Conservation (phyloP, 2,888 invertebrate species). For the Meta bourneti region DNA sequence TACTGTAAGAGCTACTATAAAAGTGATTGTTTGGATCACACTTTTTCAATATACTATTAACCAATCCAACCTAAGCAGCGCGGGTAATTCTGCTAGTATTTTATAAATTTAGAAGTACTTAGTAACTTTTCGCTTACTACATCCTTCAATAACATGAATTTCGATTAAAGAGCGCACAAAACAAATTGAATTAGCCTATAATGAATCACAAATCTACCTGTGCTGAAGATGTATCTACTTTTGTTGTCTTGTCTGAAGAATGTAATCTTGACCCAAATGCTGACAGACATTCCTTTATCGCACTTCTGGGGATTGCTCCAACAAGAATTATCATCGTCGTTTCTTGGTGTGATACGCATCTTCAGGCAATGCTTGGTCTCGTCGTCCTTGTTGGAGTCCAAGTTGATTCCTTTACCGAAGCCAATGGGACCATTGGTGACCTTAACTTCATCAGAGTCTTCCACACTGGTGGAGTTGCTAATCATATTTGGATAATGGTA, state of each 20-base stretch:
- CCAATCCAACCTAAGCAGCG: too few species aligned
- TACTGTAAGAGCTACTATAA: too few species aligned
- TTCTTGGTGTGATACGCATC: constrained; percentile 47
- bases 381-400: constrained; percentile 56
- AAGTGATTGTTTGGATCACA: too few species aligned
- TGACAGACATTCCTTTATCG: constrained; percentile 74
- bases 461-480: constrained; percentile 23
- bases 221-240: constrained; percentile 35
- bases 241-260: constrained; percentile 57
- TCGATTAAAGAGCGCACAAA: too few species aligned
- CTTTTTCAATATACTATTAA: too few species aligned
- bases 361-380: constrained; percentile 51
- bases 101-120: too few species aligned
- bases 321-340: constrained; percentile 65
- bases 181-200: neutral
- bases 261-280: constrained; percentile 76
- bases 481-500: constrained; percentile 66
- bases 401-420: constrained; percentile 73
- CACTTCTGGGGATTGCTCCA: constrained; percentile 76
- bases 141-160: too few species aligned
- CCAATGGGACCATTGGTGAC: constrained; percentile 77
- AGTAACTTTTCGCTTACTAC: too few species aligned
- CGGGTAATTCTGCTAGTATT: too few species aligned
- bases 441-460: constrained; percentile 1
- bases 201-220: constrained; percentile 27